A percentile compares a stretch with the other conserved stretches of the same genome.
Evolutionary conservation across 2,113 vertebrate species (phyloP).

Genomic region (Corapipo altera): DNA sequence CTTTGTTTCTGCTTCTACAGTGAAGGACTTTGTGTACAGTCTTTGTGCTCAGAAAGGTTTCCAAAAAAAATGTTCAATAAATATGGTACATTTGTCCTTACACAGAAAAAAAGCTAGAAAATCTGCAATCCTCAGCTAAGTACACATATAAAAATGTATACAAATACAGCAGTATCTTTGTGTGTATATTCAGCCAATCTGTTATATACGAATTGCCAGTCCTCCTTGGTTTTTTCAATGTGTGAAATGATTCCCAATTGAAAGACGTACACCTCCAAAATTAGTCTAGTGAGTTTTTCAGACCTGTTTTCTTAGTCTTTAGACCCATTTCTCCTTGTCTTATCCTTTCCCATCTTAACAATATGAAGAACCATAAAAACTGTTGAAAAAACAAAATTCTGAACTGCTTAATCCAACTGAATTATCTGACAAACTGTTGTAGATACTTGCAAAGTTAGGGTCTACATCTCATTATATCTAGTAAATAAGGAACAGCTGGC

Average conservation of each 20-base stretch:
- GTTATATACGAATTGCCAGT: background rate
- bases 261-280: background rate
- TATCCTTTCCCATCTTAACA: background rate
- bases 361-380: background rate
- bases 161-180: accelerated
- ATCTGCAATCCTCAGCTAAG: background rate
- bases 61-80: background rate
- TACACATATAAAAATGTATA: background rate
- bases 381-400: background rate
- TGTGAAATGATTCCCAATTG: background rate
- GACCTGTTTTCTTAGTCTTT: background rate
- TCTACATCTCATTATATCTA: background rate
- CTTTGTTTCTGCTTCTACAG: background rate
- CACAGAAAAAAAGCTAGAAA: background rate
- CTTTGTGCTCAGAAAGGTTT: background rate
- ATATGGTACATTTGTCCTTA: background rate
- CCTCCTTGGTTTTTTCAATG: background rate
- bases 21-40: background rate
- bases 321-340: background rate
- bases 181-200: background rate
- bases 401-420: background rate
- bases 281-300: background rate
- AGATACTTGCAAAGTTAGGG: background rate
- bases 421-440: background rate
- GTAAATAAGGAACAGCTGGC: background rate